Base-by-base conservation (phyloP, 2,797 vertebrate genomes). In the Scolopax bukidnonensis region DNA sequence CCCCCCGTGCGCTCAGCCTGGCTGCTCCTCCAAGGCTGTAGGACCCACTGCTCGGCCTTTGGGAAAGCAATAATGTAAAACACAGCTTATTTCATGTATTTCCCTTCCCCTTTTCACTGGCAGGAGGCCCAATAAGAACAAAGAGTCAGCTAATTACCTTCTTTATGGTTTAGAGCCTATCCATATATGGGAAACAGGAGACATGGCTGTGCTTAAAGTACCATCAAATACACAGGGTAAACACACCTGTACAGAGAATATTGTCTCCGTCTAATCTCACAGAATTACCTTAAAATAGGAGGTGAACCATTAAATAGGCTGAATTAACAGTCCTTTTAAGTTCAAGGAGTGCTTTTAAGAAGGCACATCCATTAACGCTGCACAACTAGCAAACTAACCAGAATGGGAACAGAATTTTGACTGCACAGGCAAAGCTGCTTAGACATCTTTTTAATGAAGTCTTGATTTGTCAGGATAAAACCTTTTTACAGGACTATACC, bases 111-210 rank as follows among this genome's bases (percentile, higher is more conserved):
- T 84, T 84, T 84, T 78, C 50, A 56, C 40, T 88, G 80, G 69
- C 23, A 80, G 32, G 6, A 84, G 24, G 63, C 40, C 36, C 10
- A 82, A 27, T 28, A 88, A 88, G 51, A 91, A 85, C 27, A 86
- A 70, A 93, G 41, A 75, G 43, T 77, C 84, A 89, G 89, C 57
- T 18, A 88, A 94, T 81, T 81, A 61, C 17, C 47, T 69, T 82
- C 67, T 61, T 91, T 48, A 86, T 11, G 21, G 38, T 63, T 90
- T 73, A 68, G 57, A 78, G 33, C 54, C 32, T 43, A 48, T 6
- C 56, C 67, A 70, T 67, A 56, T 38, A 75, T n/a, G 50, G 47
- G 18, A 73, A 92, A 70, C 11, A 51, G n/a, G 12, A 92, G 61
- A 77, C 19, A 36, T 0, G 13, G 16, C 32, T 86, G 18, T 53